Evolutionary conservation across 2,888 invertebrate species (phyloP).

Genomic region (Synanthedon formicaeformis): DNA sequence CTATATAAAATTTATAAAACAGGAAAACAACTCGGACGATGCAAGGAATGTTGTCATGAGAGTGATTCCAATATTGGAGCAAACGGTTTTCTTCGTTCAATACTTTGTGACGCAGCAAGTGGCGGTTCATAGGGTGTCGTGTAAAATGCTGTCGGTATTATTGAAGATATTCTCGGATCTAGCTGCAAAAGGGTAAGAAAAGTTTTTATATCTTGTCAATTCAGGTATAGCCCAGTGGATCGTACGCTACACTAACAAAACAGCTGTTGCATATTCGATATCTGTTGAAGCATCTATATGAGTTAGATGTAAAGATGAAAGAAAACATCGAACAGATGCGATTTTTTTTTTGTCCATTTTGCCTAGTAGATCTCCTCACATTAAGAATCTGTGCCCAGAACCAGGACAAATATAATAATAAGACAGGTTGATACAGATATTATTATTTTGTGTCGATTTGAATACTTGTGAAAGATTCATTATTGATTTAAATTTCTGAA

Average conservation of each 20-base stretch:
- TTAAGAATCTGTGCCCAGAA: too few species aligned
- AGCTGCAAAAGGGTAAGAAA: slow-evolving; percentile 74
- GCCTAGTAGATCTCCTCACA: too few species aligned
- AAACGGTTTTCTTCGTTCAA: slow-evolving; percentile 79
- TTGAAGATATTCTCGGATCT: slow-evolving; percentile 88
- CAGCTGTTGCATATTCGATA: too few species aligned
- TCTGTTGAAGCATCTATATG: too few species aligned
- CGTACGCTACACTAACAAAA: too few species aligned
- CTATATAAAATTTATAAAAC: slow-evolving; percentile 51
- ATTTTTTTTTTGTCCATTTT: too few species aligned
- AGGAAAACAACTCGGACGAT: slow-evolving; percentile 19
- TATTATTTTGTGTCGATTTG: too few species aligned
- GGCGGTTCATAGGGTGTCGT: slow-evolving; percentile 80
- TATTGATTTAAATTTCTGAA: too few species aligned
- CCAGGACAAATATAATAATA: too few species aligned
- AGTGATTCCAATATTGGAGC: slow-evolving; percentile 79
- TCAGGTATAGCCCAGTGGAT: background rate
- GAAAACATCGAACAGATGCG: background rate
- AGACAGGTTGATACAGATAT: too few species aligned
- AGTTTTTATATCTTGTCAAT: background rate
- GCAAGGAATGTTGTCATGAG: slow-evolving; percentile 48
- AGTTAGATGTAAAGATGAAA: too few species aligned
- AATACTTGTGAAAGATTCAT: too few species aligned
- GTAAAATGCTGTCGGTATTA: slow-evolving; percentile 86
- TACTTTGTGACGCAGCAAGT: slow-evolving; percentile 85